Percentiles rank a stretch among this genome's conserved stretches.
Evolutionary conservation across 2,888 invertebrate species (phyloP).

Genomic region (Gymnoscelis rufifasciata): DNA sequence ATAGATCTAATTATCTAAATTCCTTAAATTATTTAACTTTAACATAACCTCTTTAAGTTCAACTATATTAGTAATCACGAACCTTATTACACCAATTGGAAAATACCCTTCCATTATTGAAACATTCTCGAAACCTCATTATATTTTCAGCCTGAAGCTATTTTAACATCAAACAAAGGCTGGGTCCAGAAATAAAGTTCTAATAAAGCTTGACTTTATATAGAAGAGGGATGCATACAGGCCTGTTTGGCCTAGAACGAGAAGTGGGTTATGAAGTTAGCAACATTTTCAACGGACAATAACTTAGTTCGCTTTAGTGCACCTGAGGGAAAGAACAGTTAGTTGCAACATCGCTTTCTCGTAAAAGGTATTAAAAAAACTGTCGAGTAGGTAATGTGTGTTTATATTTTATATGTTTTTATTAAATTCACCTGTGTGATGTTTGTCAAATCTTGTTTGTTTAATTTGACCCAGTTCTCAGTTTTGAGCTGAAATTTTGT

Average conservation of each 20-base stretch:
- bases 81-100: neutral
- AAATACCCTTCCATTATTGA: neutral
- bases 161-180: conserved; percentile 5
- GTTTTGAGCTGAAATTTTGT: too few species aligned
- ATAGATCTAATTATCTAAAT: too few species aligned
- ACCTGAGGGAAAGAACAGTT: neutral
- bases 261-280: conserved; percentile 23
- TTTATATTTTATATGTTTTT: too few species aligned
- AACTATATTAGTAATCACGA: neutral
- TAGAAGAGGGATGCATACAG: conserved; percentile 31
- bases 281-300: neutral
- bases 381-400: too few species aligned
- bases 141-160: conserved; percentile 2
- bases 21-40: too few species aligned
- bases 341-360: too few species aligned
- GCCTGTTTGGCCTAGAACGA: conserved; percentile 36
- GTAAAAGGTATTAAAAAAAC: too few species aligned
- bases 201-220: conserved; percentile 24
- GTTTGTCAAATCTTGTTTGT: too few species aligned
- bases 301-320: neutral
- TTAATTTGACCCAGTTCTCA: too few species aligned
- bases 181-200: conserved; percentile 11
- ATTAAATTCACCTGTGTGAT: too few species aligned
- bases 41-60: neutral
- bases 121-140: neutral